Base-by-base conservation (phyloP, 2,888 invertebrate genomes). In the Aphidius colemani region DNA sequence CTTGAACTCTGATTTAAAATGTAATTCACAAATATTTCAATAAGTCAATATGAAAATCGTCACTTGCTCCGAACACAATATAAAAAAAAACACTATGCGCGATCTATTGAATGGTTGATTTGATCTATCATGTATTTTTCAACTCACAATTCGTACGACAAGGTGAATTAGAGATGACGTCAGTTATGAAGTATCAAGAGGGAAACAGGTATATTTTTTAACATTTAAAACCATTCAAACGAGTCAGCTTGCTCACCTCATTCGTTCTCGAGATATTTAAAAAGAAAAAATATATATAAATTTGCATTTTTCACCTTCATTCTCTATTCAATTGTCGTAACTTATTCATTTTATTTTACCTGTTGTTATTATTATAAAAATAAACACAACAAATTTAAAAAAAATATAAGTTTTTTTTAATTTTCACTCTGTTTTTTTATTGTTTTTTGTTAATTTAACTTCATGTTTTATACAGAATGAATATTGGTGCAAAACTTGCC, bases 131-230 rank as follows among this genome's bases (percentile, higher is more conserved):
- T 63, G 56, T 44, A 53, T 49, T 39, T 60, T 63, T 58, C 53
- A 61, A 58, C 63, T 55, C 61, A 59, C 55, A 44, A 40, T 30
- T 30, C 5, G 30, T 30, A 48, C 66, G 67, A 69, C 70, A 67
- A 69, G 71, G 70, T 70, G 70, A 69, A 68, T 70, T 70, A 70
- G 69, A 67, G 66, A 71, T 71, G 71, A 71, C 71, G 71, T 70
- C 71, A 71, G 63, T 41, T 39, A 49, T 53, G 11, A 50, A 59
- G 56, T 48, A 44, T 43, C 56, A 5, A 53, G 55, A 61, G 55
- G 59, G 61, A 53, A 64, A 66, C 69, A 63, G 66, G 68, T 66
- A 64, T 41, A 62, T 65, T 30, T 30, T 30, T 30, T 30, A 30
- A 30, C 30, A 30, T 30, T 30, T 5, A 30, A 30, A 30, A 30